Conservation (phyloP, 2,113 vertebrate species). For the Trematomus loennbergii region DNA sequence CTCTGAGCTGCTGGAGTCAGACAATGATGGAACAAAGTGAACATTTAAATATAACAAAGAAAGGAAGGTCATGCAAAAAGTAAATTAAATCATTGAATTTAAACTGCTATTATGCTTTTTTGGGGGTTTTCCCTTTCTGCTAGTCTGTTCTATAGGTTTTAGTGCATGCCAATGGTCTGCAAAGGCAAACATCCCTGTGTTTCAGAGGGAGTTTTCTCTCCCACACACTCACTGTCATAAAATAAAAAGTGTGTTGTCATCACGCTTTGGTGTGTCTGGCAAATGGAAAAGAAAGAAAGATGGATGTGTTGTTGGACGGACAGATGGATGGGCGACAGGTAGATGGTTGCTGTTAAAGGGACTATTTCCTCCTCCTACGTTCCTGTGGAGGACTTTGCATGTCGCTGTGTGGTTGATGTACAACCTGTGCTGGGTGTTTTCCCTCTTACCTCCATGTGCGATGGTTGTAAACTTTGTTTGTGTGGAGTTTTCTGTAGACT, state of each 20-base stretch:
- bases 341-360: slow-evolving; percentile 54
- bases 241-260: slow-evolving; percentile 71
- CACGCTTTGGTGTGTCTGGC: slow-evolving; percentile 40
- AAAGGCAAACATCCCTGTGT: too few species aligned
- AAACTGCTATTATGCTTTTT: too few species aligned
- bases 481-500: slow-evolving; percentile 17
- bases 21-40: too few species aligned
- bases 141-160: too few species aligned
- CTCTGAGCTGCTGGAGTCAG: not conserved
- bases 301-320: not conserved
- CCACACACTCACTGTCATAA: too few species aligned
- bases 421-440: slow-evolving; percentile 14
- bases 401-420: slow-evolving; percentile 52
- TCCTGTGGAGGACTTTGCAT: slow-evolving; percentile 52
- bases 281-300: slow-evolving; percentile 34
- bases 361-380: slow-evolving; percentile 48
- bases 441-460: slow-evolving; percentile 26
- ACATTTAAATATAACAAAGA: too few species aligned
- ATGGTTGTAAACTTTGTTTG: slow-evolving; percentile 42
- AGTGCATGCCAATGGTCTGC: too few species aligned
- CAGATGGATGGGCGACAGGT: slow-evolving; percentile 9
- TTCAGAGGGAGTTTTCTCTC: too few species aligned
- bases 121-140: too few species aligned
- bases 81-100: too few species aligned
- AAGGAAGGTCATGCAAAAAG: not conserved